Conservation (phyloP, 2,113 vertebrate species). For the Pseudorhombus dupliciocellatus region DNA sequence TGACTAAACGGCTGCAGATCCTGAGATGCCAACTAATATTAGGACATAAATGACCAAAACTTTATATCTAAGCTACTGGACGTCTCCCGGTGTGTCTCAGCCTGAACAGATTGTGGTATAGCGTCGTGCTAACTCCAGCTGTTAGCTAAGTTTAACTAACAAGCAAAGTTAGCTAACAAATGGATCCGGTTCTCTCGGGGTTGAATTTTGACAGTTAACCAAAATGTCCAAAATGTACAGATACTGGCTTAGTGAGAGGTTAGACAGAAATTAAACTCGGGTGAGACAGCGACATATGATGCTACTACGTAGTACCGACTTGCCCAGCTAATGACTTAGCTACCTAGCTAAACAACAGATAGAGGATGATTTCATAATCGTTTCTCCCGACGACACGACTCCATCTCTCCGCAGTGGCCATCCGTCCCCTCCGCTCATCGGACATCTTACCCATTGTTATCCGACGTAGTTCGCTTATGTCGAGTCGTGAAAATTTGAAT, state of each 20-base stretch:
- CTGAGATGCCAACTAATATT: not conserved
- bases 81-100: not conserved
- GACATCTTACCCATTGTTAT: constrained; percentile 79
- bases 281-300: constrained; percentile 1
- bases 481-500: constrained; percentile 34
- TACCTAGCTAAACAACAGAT: constrained; percentile 53
- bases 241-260: not conserved
- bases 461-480: constrained; percentile 32
- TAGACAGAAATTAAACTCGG: not conserved
- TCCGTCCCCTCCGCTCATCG: no score
- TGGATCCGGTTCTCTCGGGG: no score
- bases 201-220: no score
- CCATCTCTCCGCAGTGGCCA: not conserved
- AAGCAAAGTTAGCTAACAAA: constrained; percentile 46
- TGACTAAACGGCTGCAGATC: not conserved
- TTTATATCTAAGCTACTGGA: not conserved
- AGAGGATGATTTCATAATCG: constrained; percentile 48
- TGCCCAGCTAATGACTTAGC: constrained; percentile 41
- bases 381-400: not conserved
- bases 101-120: not conserved
- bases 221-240: no score
- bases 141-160: constrained; percentile 37
- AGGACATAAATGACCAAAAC: not conserved
- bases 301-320: constrained; percentile 38
- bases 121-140: constrained; percentile 26